Conservation (phyloP, 2,888 invertebrate genomes). For the Eupelmus urozonus region DNA sequence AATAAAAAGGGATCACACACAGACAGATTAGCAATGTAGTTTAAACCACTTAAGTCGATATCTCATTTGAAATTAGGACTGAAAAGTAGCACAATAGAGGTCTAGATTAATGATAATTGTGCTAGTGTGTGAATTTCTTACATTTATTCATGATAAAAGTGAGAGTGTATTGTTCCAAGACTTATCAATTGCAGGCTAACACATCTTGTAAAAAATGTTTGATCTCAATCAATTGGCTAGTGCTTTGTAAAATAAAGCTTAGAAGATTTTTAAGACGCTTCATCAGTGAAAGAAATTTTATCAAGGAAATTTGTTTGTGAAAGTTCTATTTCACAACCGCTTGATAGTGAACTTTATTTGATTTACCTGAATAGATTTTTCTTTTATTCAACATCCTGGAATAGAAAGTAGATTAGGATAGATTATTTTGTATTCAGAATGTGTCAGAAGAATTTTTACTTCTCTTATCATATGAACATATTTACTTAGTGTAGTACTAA, state of each 20-base stretch:
- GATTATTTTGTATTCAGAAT: slow-evolving; percentile 16
- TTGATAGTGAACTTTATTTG: slow-evolving; percentile 15
- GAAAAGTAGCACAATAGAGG: slow-evolving; percentile 52
- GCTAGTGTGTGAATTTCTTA: slow-evolving; percentile 47
- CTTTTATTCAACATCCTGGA: slow-evolving; percentile 2
- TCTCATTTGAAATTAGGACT: slow-evolving; percentile 53
- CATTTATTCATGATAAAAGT: slow-evolving; percentile 51
- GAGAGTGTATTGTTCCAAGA: slow-evolving; percentile 33
- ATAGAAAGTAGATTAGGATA: slow-evolving; percentile 33
- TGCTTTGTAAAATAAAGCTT: neutral
- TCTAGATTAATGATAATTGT: slow-evolving; percentile 53
- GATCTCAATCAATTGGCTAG: slow-evolving; percentile 24
- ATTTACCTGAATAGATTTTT: slow-evolving; percentile 1
- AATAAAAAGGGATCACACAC: slow-evolving; percentile 36
- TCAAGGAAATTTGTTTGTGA: slow-evolving; percentile 29
- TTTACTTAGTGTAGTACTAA: neutral
- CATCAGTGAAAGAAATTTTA: slow-evolving; percentile 4
- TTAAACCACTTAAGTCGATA: slow-evolving; percentile 49
- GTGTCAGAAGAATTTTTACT: slow-evolving; percentile 4
- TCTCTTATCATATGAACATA: neutral
- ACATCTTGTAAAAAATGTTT: slow-evolving; percentile 37
- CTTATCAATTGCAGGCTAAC: slow-evolving; percentile 47
- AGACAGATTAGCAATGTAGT: slow-evolving; percentile 52
- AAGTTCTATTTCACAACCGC: slow-evolving; percentile 36
- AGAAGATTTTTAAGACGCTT: too few relatives aligned